These are phyloP conservation scores for Pseudotriccus pelzelni DNA, from an alignment of 2,797 vertebrate genomes.

Conservation along the genomic window DNA sequence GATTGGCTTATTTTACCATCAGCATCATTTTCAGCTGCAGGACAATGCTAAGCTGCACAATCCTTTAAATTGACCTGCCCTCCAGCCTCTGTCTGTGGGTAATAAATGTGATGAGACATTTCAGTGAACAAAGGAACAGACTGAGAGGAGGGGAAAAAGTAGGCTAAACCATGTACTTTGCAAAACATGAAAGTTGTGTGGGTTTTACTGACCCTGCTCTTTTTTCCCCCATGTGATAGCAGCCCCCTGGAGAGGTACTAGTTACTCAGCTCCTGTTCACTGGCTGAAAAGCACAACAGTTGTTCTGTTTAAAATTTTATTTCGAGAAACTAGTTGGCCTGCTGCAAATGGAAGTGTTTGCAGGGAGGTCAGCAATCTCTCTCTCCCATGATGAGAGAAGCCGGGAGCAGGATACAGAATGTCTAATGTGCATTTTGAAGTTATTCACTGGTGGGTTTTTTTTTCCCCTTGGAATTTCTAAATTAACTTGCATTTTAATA, in stretches of 20 bases:
- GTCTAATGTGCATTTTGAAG: neutral
- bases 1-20: neutral
- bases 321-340: neutral
- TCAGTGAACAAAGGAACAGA: neutral
- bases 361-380: neutral
- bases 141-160: neutral
- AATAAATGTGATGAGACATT: slow-evolving; percentile 5
- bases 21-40: neutral
- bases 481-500: neutral
- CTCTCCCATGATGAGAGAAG: accelerated
- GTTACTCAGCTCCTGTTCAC: neutral
- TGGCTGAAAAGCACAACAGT: neutral
- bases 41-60: neutral
- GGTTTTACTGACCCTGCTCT: neutral
- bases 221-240: neutral
- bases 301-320: neutral
- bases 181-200: neutral
- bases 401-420: neutral
- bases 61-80: slow-evolving; percentile 30
- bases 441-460: neutral
- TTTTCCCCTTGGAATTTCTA: neutral
- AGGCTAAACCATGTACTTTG: neutral
- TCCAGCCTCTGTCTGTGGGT: neutral
- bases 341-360: neutral
- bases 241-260: neutral